Percentiles rank a stretch among this genome's conserved stretches.
Conservation (phyloP, 2,113 vertebrate species). For the Oreotrochilus melanogaster region DNA sequence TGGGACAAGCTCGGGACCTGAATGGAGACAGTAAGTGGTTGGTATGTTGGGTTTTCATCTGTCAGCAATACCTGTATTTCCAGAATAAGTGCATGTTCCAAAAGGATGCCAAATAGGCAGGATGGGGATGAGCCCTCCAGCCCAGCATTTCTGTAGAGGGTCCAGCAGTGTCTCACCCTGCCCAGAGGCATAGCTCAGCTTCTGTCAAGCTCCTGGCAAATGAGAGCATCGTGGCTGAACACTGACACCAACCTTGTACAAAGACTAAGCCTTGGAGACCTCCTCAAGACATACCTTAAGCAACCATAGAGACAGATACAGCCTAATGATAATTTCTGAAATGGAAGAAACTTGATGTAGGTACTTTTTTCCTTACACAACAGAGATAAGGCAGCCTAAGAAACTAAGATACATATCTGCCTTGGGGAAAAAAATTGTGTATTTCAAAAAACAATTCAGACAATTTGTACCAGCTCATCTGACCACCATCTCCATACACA, state of each 20-base stretch:
- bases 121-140: background rate
- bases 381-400: background rate
- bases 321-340: background rate
- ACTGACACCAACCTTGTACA: background rate
- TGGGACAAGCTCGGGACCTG: background rate
- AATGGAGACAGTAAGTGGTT: background rate
- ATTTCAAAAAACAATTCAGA: slow-evolving; percentile 70
- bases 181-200: background rate
- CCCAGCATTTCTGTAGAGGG: background rate
- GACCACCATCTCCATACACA: background rate
- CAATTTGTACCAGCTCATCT: slow-evolving; percentile 33
- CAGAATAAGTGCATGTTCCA: background rate
- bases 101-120: background rate
- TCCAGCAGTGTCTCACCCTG: background rate
- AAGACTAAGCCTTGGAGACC: background rate
- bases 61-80: background rate
- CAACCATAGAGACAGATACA: background rate
- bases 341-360: fast-evolving
- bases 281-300: background rate
- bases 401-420: slow-evolving; percentile 41
- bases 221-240: background rate
- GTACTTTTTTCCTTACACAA: background rate
- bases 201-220: fast-evolving
- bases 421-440: background rate
- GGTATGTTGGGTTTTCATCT: fast-evolving